These are phyloP conservation scores for Halcyon senegalensis DNA, from an alignment of 2,113 vertebrate genomes.

Conservation along the genomic window DNA sequence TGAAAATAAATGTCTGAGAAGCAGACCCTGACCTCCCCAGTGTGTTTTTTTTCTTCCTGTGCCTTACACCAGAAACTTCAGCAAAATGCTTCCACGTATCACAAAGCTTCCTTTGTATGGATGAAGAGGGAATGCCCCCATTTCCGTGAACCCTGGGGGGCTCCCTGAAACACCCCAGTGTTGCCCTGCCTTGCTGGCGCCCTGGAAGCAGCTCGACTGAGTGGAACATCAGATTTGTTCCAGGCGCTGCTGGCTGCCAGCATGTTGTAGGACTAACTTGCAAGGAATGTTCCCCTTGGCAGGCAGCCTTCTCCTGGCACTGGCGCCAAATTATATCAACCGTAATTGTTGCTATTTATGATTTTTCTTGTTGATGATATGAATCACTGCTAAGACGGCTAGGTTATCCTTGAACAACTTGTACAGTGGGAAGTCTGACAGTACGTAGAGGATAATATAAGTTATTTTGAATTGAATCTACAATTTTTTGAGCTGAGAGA, in stretches of 20 bases:
- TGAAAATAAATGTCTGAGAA: not conserved
- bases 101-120: not conserved
- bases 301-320: not conserved
- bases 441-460: not conserved
- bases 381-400: not conserved
- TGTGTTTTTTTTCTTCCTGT: not conserved
- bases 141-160: not conserved
- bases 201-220: not conserved
- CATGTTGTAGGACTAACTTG: not conserved
- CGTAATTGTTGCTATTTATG: constrained; percentile 38
- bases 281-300: constrained; percentile 49
- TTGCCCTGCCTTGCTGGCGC: not conserved
- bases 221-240: not conserved
- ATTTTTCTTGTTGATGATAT: constrained; percentile 32
- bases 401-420: not conserved
- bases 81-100: not conserved
- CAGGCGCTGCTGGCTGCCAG: constrained; percentile 11
- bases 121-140: not conserved
- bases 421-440: not conserved
- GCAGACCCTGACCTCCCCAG: not conserved
- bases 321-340: not conserved
- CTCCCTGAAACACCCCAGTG: not conserved
- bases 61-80: not conserved
- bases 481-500: not conserved
- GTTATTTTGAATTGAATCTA: not conserved